These are phyloP conservation scores for Nannoperca australis DNA, from an alignment of 2,797 vertebrate genomes.

Conservation along the genomic window DNA sequence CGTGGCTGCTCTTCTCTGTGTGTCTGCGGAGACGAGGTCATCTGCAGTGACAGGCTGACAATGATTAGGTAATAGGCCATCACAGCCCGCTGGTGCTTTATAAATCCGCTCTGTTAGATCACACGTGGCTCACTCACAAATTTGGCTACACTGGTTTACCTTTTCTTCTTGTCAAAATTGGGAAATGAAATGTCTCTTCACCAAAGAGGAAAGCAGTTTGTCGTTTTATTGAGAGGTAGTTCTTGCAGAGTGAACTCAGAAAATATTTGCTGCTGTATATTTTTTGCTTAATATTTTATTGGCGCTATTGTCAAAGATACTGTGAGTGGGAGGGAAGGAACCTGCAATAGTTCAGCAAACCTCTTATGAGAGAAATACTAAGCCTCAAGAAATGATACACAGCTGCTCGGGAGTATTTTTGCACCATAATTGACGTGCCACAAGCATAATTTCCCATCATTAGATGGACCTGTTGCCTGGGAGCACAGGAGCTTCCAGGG, in stretches of 20 bases:
- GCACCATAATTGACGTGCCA: constrained; percentile 68
- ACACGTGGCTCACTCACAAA: constrained; percentile 38
- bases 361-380: constrained; percentile 49
- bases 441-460: constrained; percentile 72
- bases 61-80: constrained; percentile 71
- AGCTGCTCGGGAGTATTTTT: constrained; percentile 57
- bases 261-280: constrained; percentile 29
- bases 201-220: constrained; percentile 11
- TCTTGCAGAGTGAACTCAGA: background rate
- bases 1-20: constrained; percentile 62
- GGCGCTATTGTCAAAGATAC: constrained; percentile 28
- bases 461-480: constrained; percentile 74
- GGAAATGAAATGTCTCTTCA: constrained; percentile 13
- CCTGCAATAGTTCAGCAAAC: constrained; percentile 34
- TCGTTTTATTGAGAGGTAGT: constrained; percentile 14
- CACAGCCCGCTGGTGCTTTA: constrained; percentile 51
- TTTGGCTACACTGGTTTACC: constrained; percentile 2
- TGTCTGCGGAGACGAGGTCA: constrained; percentile 67
- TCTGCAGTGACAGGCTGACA: constrained; percentile 70
- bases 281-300: constrained; percentile 43
- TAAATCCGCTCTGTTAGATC: constrained; percentile 55
- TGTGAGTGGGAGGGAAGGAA: constrained; percentile 30
- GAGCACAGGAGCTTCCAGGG: constrained; percentile 60
- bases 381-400: constrained; percentile 59
- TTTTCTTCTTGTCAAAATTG: constrained; percentile 23